Conservation (phyloP, 2,113 vertebrate genomes). For the Gymnobelideus leadbeateri region DNA sequence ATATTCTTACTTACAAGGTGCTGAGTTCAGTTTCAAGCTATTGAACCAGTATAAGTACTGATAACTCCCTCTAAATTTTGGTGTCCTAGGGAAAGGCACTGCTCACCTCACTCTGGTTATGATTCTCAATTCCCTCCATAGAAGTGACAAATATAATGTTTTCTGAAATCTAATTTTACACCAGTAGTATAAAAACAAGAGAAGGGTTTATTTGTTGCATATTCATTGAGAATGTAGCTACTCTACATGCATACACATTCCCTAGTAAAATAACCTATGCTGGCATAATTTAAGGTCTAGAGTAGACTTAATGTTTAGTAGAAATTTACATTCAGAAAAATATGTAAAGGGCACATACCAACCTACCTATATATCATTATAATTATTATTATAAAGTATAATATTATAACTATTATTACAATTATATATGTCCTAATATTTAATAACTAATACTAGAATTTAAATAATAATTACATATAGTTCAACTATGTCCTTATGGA, state of each 20-base stretch:
- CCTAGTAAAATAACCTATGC: slow-evolving; percentile 27
- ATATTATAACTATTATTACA: neutral
- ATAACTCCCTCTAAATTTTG: no score
- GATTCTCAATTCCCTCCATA: neutral
- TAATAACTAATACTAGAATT: neutral
- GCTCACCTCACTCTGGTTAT: no score
- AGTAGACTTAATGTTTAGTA: slow-evolving; percentile 28
- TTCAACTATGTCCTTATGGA: neutral
- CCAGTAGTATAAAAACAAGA: slow-evolving; percentile 27
- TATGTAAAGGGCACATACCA: neutral
- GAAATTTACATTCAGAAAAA: slow-evolving; percentile 17
- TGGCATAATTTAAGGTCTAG: slow-evolving; percentile 15
- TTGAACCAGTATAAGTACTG: no score
- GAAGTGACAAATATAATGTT: neutral
- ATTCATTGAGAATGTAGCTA: neutral
- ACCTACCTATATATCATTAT: neutral
- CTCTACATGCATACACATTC: neutral
- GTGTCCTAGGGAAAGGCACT: no score
- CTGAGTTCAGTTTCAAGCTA: no score
- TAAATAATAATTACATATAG: neutral
- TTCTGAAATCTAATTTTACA: slow-evolving; percentile 14
- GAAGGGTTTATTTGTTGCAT: no score
- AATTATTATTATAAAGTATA: neutral
- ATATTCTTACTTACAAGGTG: no score
- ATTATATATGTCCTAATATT: neutral